A percentile compares a stretch with the other conserved stretches of the same genome.
These are phyloP conservation scores for Acrobasis suavella DNA, from an alignment of 2,888 invertebrate species.

Conservation along the genomic window DNA sequence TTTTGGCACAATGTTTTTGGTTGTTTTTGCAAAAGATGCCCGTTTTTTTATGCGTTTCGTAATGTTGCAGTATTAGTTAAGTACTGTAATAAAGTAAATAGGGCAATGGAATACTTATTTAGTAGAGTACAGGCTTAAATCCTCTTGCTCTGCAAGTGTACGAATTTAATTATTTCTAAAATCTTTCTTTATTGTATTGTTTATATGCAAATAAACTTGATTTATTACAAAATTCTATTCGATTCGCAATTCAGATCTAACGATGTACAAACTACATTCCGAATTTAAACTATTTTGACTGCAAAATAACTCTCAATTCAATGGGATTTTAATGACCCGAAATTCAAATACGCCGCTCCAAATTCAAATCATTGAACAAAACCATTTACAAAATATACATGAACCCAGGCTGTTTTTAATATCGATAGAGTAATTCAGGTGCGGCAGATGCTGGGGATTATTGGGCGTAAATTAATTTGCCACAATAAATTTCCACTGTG, in stretches of 20 bases:
- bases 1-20: constrained; percentile 23
- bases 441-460: constrained; percentile 59
- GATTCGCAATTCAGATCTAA: too few relatives aligned
- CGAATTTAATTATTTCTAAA: too few relatives aligned
- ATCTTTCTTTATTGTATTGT: too few relatives aligned
- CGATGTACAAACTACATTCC: too few relatives aligned
- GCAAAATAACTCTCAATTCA: neutral
- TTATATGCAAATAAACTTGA: too few relatives aligned
- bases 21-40: neutral
- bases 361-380: constrained; percentile 1
- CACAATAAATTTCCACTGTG: constrained; percentile 59
- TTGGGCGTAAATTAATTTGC: constrained; percentile 60
- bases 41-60: neutral
- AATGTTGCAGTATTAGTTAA: neutral
- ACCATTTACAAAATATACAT: constrained; percentile 5
- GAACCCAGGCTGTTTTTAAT: constrained; percentile 44
- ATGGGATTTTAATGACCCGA: neutral
- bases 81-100: neutral
- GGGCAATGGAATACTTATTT: too few relatives aligned
- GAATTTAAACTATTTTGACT: too few relatives aligned
- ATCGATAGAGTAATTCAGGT: constrained; percentile 44
- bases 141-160: too few relatives aligned
- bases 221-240: too few relatives aligned
- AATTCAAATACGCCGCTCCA: neutral
- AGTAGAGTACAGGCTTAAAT: too few relatives aligned